phyloP scores from a whole-genome alignment of 2,797 vertebrate species.

The Emys orbicularis region DNA sequence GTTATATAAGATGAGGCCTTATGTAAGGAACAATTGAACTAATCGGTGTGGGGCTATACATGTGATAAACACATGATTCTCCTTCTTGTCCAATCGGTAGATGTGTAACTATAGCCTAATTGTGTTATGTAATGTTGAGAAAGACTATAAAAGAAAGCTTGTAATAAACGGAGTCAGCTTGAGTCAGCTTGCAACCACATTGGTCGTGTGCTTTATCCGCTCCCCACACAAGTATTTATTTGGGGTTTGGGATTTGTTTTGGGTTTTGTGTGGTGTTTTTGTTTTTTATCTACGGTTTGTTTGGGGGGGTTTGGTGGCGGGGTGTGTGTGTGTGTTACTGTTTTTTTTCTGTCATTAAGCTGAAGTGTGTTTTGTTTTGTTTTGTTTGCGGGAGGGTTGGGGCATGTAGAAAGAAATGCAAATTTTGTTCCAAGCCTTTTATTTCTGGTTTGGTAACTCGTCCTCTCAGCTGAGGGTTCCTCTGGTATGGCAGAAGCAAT shows the following conservation, averaged over 20 bases:
- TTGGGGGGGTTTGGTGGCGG: accelerated
- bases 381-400: neutral
- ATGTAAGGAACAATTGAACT: no score
- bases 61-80: no score
- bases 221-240: neutral
- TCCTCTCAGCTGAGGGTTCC: neutral
- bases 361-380: neutral
- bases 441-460: neutral
- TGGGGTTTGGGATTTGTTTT: neutral
- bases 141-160: no score
- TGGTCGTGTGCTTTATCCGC: no score
- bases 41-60: no score
- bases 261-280: neutral
- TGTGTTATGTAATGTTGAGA: no score
- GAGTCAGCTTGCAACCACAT: no score
- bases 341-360: neutral
- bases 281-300: neutral
- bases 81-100: no score
- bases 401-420: neutral
- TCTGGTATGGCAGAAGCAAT: neutral
- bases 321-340: neutral
- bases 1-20: no score
- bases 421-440: neutral
- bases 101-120: no score
- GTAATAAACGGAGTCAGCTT: no score